Conservation (phyloP, 2,888 invertebrate species). For the Timema cristinae region DNA sequence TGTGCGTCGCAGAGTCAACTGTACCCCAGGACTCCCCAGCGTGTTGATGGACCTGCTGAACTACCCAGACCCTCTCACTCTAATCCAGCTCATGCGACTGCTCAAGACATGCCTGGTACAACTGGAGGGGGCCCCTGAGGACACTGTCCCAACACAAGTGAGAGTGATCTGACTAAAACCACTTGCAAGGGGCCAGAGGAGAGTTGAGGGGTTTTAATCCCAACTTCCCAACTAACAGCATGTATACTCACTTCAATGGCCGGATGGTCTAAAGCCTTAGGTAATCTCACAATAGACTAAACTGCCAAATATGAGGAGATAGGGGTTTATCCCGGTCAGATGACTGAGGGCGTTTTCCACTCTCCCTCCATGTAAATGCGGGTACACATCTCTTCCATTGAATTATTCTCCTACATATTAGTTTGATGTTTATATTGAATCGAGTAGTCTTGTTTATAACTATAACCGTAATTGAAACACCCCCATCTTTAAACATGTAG, state of each 20-base stretch:
- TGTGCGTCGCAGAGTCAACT: slow-evolving; percentile 55
- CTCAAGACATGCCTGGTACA: slow-evolving; percentile 42
- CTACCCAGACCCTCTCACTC: slow-evolving; percentile 64
- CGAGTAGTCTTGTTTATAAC: too few species aligned
- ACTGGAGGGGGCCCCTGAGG: not conserved
- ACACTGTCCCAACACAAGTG: not conserved
- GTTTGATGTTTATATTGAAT: too few species aligned
- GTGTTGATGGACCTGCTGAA: slow-evolving; percentile 54
- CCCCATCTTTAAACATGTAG: too few species aligned
- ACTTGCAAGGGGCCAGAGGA: too few species aligned
- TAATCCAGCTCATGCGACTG: slow-evolving; percentile 69
- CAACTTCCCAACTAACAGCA: too few species aligned
- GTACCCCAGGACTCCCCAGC: slow-evolving; percentile 54
- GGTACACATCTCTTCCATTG: too few species aligned
- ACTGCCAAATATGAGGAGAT: not conserved
- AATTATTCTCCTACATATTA: too few species aligned
- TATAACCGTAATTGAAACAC: too few species aligned
- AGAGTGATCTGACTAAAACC: not conserved
- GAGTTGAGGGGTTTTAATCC: too few species aligned
- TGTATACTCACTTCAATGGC: not conserved
- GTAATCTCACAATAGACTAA: not conserved
- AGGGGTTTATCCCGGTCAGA: not conserved
- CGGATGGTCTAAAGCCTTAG: not conserved
- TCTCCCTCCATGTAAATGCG: too few species aligned
- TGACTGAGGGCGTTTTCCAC: not conserved